A percentile compares a stretch with the other conserved stretches of the same genome.
Evolutionary conservation across 1,140 invertebrate genomes (phyloP).

Genomic region (Drosophila pallidifrons): DNA sequence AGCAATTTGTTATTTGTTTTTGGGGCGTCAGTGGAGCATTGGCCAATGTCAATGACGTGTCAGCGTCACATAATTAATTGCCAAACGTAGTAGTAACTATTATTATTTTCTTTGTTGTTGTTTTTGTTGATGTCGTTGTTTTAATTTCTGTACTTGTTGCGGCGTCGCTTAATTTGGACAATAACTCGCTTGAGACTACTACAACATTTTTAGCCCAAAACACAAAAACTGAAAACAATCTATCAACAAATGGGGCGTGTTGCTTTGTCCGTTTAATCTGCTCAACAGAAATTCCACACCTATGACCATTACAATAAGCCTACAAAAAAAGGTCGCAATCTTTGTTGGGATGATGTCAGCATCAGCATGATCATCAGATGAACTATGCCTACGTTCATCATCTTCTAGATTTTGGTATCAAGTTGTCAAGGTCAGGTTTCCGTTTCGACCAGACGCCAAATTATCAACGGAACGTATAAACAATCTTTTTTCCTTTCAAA

Average conservation of each 20-base stretch:
- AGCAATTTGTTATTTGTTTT: conserved; percentile 27
- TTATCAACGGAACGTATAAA: background rate
- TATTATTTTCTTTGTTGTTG: background rate
- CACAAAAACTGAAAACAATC: background rate
- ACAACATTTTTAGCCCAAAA: background rate
- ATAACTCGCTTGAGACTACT: background rate
- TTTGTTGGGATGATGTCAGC: background rate
- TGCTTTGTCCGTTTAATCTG: background rate
- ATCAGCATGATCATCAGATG: background rate
- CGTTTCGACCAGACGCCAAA: background rate
- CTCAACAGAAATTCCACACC: background rate
- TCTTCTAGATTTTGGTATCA: conserved; percentile 15
- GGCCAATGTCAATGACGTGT: conserved; percentile 59
- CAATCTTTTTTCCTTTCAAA: conserved; percentile 10
- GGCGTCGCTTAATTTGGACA: background rate
- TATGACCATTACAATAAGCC: background rate
- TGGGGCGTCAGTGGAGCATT: conserved; percentile 14
- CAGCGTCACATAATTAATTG: conserved; percentile 51
- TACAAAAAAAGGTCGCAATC: background rate
- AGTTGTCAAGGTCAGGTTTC: background rate
- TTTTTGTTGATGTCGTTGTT: no score
- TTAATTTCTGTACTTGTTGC: background rate
- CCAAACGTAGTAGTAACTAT: conserved; percentile 2
- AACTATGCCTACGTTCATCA: background rate
- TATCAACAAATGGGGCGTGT: background rate